phyloP scores from a whole-genome alignment of 2,113 vertebrate species.

The Antechinus stuartii region DNA sequence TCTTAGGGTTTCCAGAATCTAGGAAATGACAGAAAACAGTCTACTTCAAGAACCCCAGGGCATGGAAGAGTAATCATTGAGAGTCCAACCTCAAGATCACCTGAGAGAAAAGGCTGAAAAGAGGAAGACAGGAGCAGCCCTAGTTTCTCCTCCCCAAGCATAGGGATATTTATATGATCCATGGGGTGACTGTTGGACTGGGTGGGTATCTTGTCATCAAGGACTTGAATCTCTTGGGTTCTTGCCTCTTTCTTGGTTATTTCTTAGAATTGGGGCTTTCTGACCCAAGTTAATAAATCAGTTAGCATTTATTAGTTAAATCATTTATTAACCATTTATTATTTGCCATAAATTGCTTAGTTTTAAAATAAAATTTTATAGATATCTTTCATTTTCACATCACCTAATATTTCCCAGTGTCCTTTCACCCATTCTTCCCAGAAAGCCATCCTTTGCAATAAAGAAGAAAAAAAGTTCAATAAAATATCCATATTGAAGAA shows the following conservation, averaged over 20 bases:
- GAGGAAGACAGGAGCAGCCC: background rate
- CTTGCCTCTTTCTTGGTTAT: background rate
- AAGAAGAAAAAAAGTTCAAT: background rate
- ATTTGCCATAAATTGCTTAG: background rate
- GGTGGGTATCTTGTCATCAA: background rate
- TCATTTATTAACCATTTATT: background rate
- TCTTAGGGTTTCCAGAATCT: background rate
- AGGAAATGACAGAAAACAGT: background rate
- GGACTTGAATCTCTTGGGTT: background rate
- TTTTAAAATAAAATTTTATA: slow-evolving; percentile 1
- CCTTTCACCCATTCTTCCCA: background rate
- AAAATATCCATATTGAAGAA: background rate
- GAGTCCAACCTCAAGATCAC: background rate
- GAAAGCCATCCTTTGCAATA: background rate
- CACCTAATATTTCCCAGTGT: background rate
- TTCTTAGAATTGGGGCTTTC: background rate
- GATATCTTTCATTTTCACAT: background rate
- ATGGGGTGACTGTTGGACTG: background rate
- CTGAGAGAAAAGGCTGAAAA: background rate
- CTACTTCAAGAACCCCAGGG: background rate
- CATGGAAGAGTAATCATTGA: background rate
- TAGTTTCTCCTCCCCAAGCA: background rate
- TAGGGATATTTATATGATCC: background rate
- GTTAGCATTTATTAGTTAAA: background rate
- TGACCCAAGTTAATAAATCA: background rate